These are phyloP conservation scores for Zalophus californianus DNA, from an alignment of 2,797 vertebrate species.

Conservation along the genomic window DNA sequence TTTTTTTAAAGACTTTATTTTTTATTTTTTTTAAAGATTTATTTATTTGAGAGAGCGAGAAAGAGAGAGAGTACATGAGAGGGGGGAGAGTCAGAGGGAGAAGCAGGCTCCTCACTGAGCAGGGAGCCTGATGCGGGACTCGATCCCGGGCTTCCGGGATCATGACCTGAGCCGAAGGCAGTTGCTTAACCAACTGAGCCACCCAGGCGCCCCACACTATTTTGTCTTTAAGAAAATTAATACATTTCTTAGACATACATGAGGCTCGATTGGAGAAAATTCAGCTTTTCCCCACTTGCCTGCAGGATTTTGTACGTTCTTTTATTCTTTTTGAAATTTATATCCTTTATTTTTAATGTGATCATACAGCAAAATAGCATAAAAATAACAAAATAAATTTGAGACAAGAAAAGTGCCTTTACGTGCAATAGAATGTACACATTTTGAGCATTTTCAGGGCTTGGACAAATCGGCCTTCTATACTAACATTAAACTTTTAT, in stretches of 20 bases:
- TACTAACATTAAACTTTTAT: background rate
- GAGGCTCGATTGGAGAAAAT: background rate
- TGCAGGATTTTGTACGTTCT: background rate
- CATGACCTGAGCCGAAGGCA: no score
- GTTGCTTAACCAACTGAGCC: no score
- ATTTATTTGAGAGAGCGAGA: no score
- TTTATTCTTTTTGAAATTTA: background rate
- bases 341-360: background rate
- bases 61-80: no score
- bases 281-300: background rate
- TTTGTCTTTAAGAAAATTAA: conserved; percentile 34
- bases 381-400: conserved; percentile 4
- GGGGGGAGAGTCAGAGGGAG: no score
- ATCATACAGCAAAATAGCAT: background rate
- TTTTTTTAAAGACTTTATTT: no score
- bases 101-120: no score
- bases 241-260: background rate
- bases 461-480: background rate
- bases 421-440: background rate
- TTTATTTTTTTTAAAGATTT: no score
- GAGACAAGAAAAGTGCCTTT: background rate
- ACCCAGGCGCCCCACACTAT: background rate
- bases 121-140: no score
- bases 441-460: background rate
- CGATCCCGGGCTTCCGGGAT: no score